phyloP scores from a whole-genome alignment of 2,888 invertebrate genomes.

The Parelbella ahira region DNA sequence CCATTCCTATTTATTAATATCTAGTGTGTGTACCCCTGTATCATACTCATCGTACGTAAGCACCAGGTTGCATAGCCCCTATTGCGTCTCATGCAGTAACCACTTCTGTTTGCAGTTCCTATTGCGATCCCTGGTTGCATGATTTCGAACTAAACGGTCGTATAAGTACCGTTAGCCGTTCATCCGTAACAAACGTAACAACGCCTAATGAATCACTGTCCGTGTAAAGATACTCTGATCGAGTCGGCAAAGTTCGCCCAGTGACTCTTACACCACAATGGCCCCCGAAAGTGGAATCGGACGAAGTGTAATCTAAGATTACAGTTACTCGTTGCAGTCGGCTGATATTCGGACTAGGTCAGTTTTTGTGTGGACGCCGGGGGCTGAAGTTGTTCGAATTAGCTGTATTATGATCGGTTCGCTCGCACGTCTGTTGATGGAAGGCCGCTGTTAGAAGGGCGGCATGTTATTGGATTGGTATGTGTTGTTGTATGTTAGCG shows the following conservation, averaged over 20 bases:
- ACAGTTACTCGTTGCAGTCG: conserved; percentile 73
- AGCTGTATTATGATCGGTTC: conserved; percentile 11
- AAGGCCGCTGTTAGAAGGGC: not conserved
- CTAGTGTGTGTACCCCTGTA: no score
- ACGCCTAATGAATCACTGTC: no score
- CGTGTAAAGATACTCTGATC: not conserved
- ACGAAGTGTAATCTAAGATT: conserved; percentile 64
- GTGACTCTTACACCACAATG: no score
- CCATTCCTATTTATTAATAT: no score
- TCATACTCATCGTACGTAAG: no score
- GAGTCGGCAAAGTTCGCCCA: conserved; percentile 1
- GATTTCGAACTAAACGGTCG: no score
- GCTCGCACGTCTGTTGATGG: not conserved
- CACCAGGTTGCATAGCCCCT: no score
- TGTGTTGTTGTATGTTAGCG: not conserved
- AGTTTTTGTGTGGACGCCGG: conserved; percentile 57
- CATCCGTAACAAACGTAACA: conserved; percentile 10
- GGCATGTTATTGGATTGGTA: not conserved
- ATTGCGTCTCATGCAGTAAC: no score
- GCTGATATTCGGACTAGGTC: conserved; percentile 74
- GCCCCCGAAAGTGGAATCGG: conserved; percentile 56
- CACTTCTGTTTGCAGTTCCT: no score
- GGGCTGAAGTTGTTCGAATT: conserved; percentile 23
- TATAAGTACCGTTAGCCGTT: conserved; percentile 12
- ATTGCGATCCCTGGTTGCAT: no score